Percentiles rank a stretch among this genome's conserved stretches.
phyloP scores from a whole-genome alignment of 2,888 invertebrate species.

The Proisotoma minuta region DNA sequence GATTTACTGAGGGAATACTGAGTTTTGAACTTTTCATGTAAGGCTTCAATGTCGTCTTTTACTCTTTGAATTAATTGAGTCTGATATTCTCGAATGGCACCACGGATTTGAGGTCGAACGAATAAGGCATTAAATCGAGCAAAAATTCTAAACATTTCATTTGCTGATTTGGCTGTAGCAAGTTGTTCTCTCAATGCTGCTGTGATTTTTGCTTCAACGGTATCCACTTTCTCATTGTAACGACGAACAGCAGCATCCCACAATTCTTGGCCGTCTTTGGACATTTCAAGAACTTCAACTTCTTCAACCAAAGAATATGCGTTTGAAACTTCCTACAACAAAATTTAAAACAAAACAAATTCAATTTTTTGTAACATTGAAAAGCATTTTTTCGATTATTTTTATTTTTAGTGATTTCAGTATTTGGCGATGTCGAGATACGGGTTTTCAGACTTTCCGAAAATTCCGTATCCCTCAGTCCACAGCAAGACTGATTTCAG shows the following conservation, averaged over 20 bases:
- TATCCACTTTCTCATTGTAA: constrained; percentile 96
- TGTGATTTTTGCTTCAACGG: constrained; percentile 96
- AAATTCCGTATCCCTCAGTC: constrained; percentile 34
- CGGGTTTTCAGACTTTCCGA: constrained; percentile 30
- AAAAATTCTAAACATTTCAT: constrained; percentile 99
- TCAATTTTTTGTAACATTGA: background rate
- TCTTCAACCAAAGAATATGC: constrained; percentile 44
- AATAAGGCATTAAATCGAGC: constrained; percentile 91
- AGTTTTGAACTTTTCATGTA: constrained; percentile 98
- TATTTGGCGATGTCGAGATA: constrained; percentile 28
- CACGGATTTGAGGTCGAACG: constrained; percentile 96
- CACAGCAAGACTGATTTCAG: constrained; percentile 46
- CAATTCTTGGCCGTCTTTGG: constrained; percentile 88
- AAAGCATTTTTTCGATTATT: background rate
- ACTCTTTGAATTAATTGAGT: constrained; percentile 97
- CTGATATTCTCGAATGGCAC: constrained; percentile 98
- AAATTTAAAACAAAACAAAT: constrained; percentile 15
- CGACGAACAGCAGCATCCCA: constrained; percentile 97
- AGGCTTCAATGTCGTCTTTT: constrained; percentile 95
- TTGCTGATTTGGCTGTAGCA: constrained; percentile 97
- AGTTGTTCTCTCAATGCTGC: constrained; percentile 95
- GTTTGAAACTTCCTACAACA: constrained; percentile 55
- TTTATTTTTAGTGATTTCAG: constrained; percentile 11
- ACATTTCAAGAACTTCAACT: constrained; percentile 56
- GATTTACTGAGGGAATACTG: constrained; percentile 94